These are phyloP conservation scores for Hyla sarda DNA, from an alignment of 2,113 vertebrate genomes.

Conservation along the genomic window DNA sequence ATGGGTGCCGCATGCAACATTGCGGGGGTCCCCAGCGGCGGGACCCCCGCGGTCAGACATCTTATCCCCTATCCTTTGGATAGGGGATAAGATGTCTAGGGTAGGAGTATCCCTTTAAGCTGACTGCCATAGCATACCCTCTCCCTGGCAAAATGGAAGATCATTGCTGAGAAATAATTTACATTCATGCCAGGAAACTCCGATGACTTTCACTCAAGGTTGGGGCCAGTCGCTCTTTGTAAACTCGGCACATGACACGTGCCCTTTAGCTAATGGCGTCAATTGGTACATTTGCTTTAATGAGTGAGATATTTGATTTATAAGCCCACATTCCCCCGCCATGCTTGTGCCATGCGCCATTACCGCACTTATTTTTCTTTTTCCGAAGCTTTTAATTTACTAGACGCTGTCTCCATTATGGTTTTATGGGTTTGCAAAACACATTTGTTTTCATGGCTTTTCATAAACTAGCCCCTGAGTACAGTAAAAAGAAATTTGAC, in stretches of 20 bases:
- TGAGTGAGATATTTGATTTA: conserved; percentile 20
- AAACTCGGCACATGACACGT: background rate
- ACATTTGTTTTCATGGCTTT: conserved; percentile 44
- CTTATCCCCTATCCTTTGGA: no score
- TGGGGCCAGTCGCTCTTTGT: background rate
- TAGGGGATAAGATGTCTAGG: no score
- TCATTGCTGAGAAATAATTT: background rate
- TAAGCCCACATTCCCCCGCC: background rate
- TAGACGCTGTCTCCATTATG: conserved; percentile 35
- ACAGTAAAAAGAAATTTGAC: conserved; percentile 35
- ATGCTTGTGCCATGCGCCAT: conserved; percentile 7
- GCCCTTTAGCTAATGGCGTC: background rate
- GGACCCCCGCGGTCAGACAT: no score
- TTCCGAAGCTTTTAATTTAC: conserved; percentile 39
- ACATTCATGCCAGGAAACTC: background rate
- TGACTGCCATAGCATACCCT: no score
- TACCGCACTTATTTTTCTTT: background rate
- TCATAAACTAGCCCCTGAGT: conserved; percentile 49
- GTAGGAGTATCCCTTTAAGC: no score
- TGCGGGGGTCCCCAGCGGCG: no score
- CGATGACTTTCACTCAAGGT: background rate
- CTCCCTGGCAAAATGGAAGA: background rate
- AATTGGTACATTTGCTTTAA: conserved; percentile 22
- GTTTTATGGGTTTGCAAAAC: conserved; percentile 53
- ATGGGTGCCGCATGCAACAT: no score